A percentile compares a stretch with the other conserved stretches of the same genome.
Evolutionary conservation across 2,113 vertebrate genomes (phyloP).

Genomic region (Caranx ignobilis): DNA sequence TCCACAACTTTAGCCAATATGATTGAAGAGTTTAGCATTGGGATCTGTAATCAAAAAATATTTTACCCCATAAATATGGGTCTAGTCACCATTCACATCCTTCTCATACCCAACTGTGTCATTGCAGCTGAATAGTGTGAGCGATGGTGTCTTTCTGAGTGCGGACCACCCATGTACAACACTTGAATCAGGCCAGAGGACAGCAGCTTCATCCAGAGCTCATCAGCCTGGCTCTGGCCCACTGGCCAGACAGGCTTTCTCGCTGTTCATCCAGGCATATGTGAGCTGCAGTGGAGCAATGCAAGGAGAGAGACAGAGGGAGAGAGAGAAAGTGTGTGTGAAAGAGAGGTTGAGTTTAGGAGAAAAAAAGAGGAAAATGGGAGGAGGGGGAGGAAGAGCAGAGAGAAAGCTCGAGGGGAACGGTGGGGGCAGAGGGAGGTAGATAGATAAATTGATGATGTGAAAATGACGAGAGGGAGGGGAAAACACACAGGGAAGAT

Average conservation of each 20-base stretch:
- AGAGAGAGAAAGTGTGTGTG: neutral
- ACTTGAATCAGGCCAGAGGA: constrained; percentile 56
- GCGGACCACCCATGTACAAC: constrained; percentile 59
- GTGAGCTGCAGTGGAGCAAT: constrained; percentile 26
- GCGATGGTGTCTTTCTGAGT: constrained; percentile 2
- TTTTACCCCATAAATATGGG: neutral
- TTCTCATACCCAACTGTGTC: neutral
- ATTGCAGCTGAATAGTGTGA: neutral
- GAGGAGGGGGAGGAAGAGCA: constrained; percentile 8
- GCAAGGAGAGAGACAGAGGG: neutral
- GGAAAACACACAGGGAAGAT: constrained; percentile 25
- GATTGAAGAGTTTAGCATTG: neutral
- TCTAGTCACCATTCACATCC: neutral
- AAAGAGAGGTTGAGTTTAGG: neutral
- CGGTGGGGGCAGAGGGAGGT: neutral
- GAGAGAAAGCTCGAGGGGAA: constrained; percentile 14
- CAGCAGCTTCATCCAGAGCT: constrained; percentile 56
- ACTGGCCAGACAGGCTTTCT: constrained; percentile 73
- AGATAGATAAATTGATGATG: neutral
- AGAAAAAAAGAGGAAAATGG: neutral
- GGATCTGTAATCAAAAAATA: no score
- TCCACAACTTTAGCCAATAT: neutral
- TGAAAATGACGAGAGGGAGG: constrained; percentile 4
- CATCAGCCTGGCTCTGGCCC: constrained; percentile 57
- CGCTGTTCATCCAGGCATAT: constrained; percentile 75